These are phyloP conservation scores for Anticlea derivata DNA, from an alignment of 2,888 invertebrate species.

Conservation along the genomic window DNA sequence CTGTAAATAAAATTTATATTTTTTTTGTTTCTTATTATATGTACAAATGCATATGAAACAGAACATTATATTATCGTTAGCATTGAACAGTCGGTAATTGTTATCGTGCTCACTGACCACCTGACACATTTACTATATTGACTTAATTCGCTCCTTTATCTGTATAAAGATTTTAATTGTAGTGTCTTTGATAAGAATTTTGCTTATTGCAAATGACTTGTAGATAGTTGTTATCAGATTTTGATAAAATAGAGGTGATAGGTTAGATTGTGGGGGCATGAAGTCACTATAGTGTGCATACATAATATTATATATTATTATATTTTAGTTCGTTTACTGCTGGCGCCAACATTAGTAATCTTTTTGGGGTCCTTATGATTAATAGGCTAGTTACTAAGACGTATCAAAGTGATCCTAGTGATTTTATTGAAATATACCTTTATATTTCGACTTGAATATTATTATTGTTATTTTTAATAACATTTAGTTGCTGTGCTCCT, in stretches of 20 bases:
- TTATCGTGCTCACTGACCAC: conserved; percentile 6
- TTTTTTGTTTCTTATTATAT: no score
- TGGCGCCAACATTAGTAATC: conserved; percentile 4
- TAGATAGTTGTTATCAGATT: conserved; percentile 7
- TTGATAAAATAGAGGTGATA: conserved; percentile 13
- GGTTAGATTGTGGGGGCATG: conserved; percentile 6
- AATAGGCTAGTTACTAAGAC: no score
- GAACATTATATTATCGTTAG: no score
- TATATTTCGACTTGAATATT: no score
- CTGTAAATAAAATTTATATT: no score
- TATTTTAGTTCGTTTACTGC: conserved; percentile 5
- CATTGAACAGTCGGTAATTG: conserved; percentile 7
- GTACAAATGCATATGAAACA: no score
- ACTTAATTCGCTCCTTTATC: conserved; percentile 8
- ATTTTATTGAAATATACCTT: no score
- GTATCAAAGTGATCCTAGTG: no score
- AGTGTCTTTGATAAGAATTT: conserved; percentile 6
- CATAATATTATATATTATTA: no score
- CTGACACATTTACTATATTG: conserved; percentile 13
- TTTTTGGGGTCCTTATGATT: background rate
- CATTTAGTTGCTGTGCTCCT: no score
- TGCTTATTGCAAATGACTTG: conserved; percentile 9
- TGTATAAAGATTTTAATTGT: conserved; percentile 10
- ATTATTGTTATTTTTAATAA: no score
- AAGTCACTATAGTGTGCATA: background rate